Base-by-base conservation (phyloP, 2,113 vertebrate species). In the Ctenodactylus gundi region DNA sequence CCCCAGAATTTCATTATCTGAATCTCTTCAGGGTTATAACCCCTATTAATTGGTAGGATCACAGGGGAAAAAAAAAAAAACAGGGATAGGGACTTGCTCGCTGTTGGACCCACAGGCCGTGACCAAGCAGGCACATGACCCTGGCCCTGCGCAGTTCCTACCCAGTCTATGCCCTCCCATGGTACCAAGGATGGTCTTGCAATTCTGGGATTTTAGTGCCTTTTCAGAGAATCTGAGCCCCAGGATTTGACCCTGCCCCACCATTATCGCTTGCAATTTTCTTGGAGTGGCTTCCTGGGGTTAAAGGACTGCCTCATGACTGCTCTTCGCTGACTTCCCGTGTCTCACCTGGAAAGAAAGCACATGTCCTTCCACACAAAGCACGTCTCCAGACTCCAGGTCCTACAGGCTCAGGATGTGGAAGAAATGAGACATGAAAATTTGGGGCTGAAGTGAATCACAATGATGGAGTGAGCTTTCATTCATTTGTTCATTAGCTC, bases 351-450 rank as follows among this genome's bases (percentile, higher is more conserved):
- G 29, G 41, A 64, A 15, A 39, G 70, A 49, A 67, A 20, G 7
- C 10, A 1, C 0, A 4, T 3, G 0, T 25, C 34, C 25, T 13
- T 3, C 8, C 27, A 34, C 13, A 53, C 65, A 44, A 46, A 29
- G 14, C 17, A 46, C 3, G 13, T 14, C 21, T 84, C 36, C 70
- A 41, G 44, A 34, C 41, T 12, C n/a, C n/a, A 20, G 25, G 20
- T 31, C 70, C 51, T 51, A 84, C 67, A 65, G 51, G 25, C 20
- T 13, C 41, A 77, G 62, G 51, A 44, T 36, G 12, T 58, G 41
- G 82, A 39, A 62, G 72, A 29, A 34, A 34, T 7, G 34, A 20
- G 18, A 31, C 23, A 9, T 34, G 41, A 12, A 46, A 78, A 31
- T 31, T 46, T n/a, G 3, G 51, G 25, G 34, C 4, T 31, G n/a